Evolutionary conservation across 2,888 invertebrate genomes (phyloP), one percentile per base, ranked within the genome.

Genomic region (Desoria tigrina): DNA sequence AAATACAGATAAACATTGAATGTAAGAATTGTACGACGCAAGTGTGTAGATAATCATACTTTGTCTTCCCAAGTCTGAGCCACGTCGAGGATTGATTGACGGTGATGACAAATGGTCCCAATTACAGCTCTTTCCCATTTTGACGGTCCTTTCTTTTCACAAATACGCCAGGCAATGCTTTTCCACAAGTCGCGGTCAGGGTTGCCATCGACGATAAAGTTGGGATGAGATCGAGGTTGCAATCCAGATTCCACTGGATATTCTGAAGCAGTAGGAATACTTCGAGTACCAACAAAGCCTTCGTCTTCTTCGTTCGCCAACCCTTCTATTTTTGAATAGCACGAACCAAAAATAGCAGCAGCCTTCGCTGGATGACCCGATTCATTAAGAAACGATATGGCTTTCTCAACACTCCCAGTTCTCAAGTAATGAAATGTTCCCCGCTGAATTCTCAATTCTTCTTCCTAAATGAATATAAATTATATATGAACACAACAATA

Each of bases 31-130:
- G 21, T 14, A n/a, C 27, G 27, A 11, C 27, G 26, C 14, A n/a
- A 24, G 9, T 54, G 18, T 3, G 1, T 24, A 51, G 23, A 23
- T n/a, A 23, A 54, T 57, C 23, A 32, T 55, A 73, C 75, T 61
- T 70, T 65, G 58, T 75, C 75, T 58, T 75, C 74, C 75, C 75
- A 75, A 9, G 67, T 63, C 0, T 62, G 53, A n/a, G 71, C 61
- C 7, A 72, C 74, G n/a, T 65, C 51, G 9, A 75, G 51, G 64
- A 75, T 68, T 4, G 74, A 54, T 27, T 70, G 55, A 18, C 71
- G 66, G 63, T 75, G 72, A 2, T 74, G 74, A 64, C 73, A 73
- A 23, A 68, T 53, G 16, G 68, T 62, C 28, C 74, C 74, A 11
- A 75, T 49, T 6, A 68, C 42, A 24, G 73, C 74, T 59, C 72